Percentiles rank a stretch among this genome's conserved stretches.
These are phyloP conservation scores for Myotis brandtii DNA, from an alignment of 2,113 vertebrate species.

Conservation along the genomic window DNA sequence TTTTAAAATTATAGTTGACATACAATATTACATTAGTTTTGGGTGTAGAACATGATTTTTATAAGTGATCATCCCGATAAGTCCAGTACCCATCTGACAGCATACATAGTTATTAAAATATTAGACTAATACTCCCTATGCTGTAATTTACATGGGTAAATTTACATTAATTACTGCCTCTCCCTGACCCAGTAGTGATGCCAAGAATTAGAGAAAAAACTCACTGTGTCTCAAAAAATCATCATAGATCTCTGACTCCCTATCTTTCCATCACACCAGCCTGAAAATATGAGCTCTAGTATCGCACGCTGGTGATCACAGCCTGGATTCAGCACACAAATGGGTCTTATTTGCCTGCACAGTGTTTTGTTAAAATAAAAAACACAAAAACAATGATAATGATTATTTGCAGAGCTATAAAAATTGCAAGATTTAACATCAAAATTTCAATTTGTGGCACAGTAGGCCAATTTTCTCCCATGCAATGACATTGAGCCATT, in stretches of 20 bases:
- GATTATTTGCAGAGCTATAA: background rate
- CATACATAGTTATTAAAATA: background rate
- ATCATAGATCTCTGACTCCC: background rate
- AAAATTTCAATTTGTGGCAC: slow-evolving; percentile 20
- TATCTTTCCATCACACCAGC: background rate
- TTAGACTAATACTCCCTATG: background rate
- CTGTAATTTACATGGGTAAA: background rate
- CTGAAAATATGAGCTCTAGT: background rate
- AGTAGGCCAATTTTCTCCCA: background rate
- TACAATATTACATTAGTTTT: background rate
- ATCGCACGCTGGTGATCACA: background rate
- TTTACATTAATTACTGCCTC: background rate
- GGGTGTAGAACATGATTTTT: background rate
- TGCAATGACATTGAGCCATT: accelerated
- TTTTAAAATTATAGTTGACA: background rate
- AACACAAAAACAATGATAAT: background rate
- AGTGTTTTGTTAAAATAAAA: background rate
- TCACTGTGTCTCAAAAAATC: background rate
- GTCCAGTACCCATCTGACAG: background rate
- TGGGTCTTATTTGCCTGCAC: background rate
- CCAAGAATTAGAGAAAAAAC: slow-evolving; percentile 20
- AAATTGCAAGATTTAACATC: background rate
- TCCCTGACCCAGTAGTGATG: background rate
- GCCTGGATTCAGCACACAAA: background rate
- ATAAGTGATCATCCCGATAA: background rate